Conservation (phyloP, 2,113 vertebrate genomes). For the Pelvicachromis taeniatus region DNA sequence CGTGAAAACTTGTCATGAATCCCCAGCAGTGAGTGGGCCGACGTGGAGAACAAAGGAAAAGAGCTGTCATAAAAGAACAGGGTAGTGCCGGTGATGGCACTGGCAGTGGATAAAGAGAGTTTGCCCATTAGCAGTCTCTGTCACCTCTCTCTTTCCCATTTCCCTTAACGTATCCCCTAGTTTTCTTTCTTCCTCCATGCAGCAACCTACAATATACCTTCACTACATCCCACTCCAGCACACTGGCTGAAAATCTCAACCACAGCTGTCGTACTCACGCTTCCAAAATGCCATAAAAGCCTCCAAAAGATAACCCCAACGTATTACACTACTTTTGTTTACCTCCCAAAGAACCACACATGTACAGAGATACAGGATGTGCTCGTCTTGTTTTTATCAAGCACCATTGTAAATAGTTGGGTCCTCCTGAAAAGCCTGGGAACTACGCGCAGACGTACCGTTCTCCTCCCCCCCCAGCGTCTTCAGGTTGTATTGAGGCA, state of each 20-base stretch:
- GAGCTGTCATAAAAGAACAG: slow-evolving; percentile 83
- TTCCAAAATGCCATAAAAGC: slow-evolving; percentile 29
- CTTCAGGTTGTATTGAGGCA: slow-evolving; percentile 22
- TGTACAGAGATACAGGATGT: slow-evolving; percentile 28
- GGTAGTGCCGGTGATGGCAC: slow-evolving; percentile 70
- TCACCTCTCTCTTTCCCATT: slow-evolving; percentile 47
- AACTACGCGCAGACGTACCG: background rate
- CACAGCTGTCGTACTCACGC: slow-evolving; percentile 24
- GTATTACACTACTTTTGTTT: slow-evolving; percentile 37
- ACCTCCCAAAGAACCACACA: slow-evolving; percentile 2
- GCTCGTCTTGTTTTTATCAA: slow-evolving; percentile 46
- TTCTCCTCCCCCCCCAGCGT: slow-evolving; percentile 11
- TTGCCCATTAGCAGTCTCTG: slow-evolving; percentile 83
- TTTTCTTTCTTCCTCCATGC: slow-evolving; percentile 30
- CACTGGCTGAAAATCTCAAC: slow-evolving; percentile 60
- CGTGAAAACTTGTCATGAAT: slow-evolving; percentile 88
- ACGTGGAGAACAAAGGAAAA: slow-evolving; percentile 85
- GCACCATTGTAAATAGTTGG: background rate
- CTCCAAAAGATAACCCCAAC: slow-evolving; percentile 24
- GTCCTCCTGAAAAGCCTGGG: slow-evolving; percentile 29
- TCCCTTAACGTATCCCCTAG: slow-evolving; percentile 45
- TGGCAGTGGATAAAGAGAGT: slow-evolving; percentile 79
- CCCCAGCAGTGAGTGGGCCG: slow-evolving; percentile 85
- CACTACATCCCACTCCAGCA: slow-evolving; percentile 65
- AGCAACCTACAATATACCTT: slow-evolving; percentile 71